Percentiles rank a stretch among this genome's conserved stretches.
Conservation (phyloP, 2,797 vertebrate genomes). For the Acipenser ruthenus region DNA sequence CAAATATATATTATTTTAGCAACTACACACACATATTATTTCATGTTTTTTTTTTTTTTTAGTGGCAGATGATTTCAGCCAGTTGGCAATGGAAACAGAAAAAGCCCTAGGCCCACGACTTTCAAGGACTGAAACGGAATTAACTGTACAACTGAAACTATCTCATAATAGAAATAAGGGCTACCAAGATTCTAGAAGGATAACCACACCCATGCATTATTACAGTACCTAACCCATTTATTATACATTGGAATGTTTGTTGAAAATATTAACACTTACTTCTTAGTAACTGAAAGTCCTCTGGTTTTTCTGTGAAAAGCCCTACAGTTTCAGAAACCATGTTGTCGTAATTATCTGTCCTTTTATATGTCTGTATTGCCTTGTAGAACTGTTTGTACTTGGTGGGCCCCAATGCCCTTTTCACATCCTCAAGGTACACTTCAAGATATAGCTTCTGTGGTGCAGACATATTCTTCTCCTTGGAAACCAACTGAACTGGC, state of each 20-base stretch:
- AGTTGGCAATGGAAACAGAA: too few relatives aligned
- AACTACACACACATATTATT: too few relatives aligned
- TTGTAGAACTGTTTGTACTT: constrained; percentile 56
- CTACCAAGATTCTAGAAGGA: too few relatives aligned
- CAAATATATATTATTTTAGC: too few relatives aligned
- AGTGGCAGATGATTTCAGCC: too few relatives aligned
- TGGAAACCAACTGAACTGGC: constrained; percentile 14
- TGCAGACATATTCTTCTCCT: constrained; percentile 10
- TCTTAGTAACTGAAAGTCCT: constrained; percentile 45
- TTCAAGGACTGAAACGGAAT: background rate
- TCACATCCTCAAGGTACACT: constrained; percentile 48
- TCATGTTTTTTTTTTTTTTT: too few relatives aligned
- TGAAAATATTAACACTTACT: constrained; percentile 35
- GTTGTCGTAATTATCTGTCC: constrained; percentile 59
- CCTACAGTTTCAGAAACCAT: constrained; percentile 49
- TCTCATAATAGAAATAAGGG: too few relatives aligned
- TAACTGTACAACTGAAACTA: background rate
- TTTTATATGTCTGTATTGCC: constrained; percentile 68
- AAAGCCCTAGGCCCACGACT: too few relatives aligned
- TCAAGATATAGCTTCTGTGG: background rate
- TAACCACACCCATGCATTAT: too few relatives aligned
- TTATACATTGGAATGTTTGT: too few relatives aligned
- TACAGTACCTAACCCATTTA: too few relatives aligned
- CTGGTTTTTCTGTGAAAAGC: constrained; percentile 66
- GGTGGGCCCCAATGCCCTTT: constrained; percentile 49